These are phyloP conservation scores for Cremastobaeus sp. DNA, from an alignment of 2,888 invertebrate genomes.

Conservation along the genomic window DNA sequence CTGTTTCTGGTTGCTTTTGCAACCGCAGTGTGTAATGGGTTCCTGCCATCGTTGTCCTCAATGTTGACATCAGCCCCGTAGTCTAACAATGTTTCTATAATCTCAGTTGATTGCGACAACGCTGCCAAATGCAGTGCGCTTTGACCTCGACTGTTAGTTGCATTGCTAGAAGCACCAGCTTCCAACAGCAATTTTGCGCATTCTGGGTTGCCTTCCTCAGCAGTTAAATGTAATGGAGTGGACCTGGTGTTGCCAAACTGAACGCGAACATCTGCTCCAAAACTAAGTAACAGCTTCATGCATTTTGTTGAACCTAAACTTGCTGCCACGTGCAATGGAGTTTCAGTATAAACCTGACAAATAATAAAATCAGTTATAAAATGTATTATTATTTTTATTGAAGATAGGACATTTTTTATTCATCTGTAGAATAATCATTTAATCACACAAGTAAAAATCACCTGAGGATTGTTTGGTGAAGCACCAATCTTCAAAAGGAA, in stretches of 20 bases:
- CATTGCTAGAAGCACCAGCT: slow-evolving; percentile 87
- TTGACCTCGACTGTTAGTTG: slow-evolving; percentile 86
- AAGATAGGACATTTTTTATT: no score
- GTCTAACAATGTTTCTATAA: slow-evolving; percentile 84
- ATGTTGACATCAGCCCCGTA: slow-evolving; percentile 83
- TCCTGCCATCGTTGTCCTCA: slow-evolving; percentile 86
- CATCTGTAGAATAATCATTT: no score
- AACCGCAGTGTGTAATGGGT: slow-evolving; percentile 89
- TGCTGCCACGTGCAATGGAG: slow-evolving; percentile 90
- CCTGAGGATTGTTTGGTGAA: slow-evolving; percentile 90
- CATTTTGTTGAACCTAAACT: slow-evolving; percentile 85
- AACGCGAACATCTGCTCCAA: slow-evolving; percentile 89
- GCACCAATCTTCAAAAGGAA: slow-evolving; percentile 87
- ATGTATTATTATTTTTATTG: background rate
- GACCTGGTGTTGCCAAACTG: slow-evolving; percentile 85
- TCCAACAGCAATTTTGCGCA: slow-evolving; percentile 86
- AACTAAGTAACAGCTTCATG: slow-evolving; percentile 85
- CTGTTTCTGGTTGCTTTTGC: slow-evolving; percentile 82
- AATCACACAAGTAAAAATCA: slow-evolving; percentile 66
- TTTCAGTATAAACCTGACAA: slow-evolving; percentile 87
- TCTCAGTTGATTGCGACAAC: slow-evolving; percentile 88
- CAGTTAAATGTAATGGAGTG: slow-evolving; percentile 91
- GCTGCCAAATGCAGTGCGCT: slow-evolving; percentile 92
- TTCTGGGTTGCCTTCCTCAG: slow-evolving; percentile 90
- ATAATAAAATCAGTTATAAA: background rate